These are phyloP conservation scores for Muntiacus reevesi DNA, from an alignment of 2,113 vertebrate genomes.

Conservation along the genomic window DNA sequence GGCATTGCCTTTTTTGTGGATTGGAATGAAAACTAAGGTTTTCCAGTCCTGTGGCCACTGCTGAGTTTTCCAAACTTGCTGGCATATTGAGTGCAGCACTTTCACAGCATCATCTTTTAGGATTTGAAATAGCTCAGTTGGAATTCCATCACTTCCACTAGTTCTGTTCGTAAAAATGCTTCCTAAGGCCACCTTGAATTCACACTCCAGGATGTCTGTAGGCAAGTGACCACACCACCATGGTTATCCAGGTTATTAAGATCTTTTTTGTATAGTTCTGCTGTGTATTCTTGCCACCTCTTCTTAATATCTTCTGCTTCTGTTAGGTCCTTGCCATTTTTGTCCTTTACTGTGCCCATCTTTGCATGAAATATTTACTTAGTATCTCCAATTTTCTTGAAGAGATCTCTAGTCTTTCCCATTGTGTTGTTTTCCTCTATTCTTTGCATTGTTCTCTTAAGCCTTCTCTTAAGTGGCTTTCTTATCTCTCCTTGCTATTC, in stretches of 20 bases:
- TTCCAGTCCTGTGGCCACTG: neutral
- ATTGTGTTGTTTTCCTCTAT: neutral
- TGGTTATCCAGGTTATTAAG: neutral
- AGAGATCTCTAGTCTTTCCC: neutral
- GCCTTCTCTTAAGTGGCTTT: neutral
- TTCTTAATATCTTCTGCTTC: neutral
- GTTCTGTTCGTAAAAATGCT: neutral
- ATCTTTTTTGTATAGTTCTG: neutral
- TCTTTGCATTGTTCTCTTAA: neutral
- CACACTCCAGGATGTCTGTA: neutral
- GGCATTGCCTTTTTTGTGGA: neutral
- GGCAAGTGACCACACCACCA: neutral
- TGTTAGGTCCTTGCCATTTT: neutral
- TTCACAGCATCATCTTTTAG: neutral
- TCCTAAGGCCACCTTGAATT: neutral
- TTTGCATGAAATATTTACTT: neutral
- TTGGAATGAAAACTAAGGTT: neutral
- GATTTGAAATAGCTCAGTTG: neutral
- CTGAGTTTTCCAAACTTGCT: neutral
- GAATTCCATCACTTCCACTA: neutral
- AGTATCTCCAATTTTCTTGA: neutral
- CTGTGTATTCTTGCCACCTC: neutral
- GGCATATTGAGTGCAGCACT: neutral
- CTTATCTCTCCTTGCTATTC: neutral
- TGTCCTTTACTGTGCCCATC: neutral